Evolutionary conservation across 1,140 invertebrate species (phyloP), one percentile per base, ranked within the genome.

Genomic region (Neotoxoptera formosana): DNA sequence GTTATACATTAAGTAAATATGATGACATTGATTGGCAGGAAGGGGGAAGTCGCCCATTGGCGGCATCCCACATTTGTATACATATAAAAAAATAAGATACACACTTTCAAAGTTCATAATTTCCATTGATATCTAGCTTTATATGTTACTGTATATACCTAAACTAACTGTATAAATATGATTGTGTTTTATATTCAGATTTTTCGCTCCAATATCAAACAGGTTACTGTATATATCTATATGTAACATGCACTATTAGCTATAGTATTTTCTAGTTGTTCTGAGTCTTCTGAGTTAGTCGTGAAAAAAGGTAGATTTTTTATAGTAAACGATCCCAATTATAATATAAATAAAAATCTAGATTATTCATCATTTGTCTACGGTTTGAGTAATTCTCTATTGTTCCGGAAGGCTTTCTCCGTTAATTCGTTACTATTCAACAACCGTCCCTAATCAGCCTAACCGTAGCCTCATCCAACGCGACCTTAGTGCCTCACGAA

Each of bases 361-460:
- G 25, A 86, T 47, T 45, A 86, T 47, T 86, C 25, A 86, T 86
- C 84, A 86, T 86, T 86, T 45, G 84, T 86, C 30, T 86, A 86
- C 84, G 36, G 41, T 30, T 47, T 86, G 30, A n/a, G 47, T 67
- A 91, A 90, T 91, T 76, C 34, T 56, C 53, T 76, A 34, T 81
- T 91, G 90, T 91, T 83, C 48, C 48, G 81, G 45, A 51, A 84
- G 91, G 91, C 81, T 93, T 93, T 86, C 91, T 84, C 91, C 47
- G 34, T 48, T 84, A 45, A 93, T 86, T 86, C 48, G 91, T 93
- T 93, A 93, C 91, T 93, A 93, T 93, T 93, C 91, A 20, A 56
- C 30, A 45, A 92, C 91, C 91, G 76, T 81, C 7, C n/a, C 67
- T 92, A 92, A 92, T 92, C 81, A 23, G n/a, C 34, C 48, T 45